Base-by-base conservation (phyloP, 2,113 vertebrate species). In the Phalacrocorax aristotelis region DNA sequence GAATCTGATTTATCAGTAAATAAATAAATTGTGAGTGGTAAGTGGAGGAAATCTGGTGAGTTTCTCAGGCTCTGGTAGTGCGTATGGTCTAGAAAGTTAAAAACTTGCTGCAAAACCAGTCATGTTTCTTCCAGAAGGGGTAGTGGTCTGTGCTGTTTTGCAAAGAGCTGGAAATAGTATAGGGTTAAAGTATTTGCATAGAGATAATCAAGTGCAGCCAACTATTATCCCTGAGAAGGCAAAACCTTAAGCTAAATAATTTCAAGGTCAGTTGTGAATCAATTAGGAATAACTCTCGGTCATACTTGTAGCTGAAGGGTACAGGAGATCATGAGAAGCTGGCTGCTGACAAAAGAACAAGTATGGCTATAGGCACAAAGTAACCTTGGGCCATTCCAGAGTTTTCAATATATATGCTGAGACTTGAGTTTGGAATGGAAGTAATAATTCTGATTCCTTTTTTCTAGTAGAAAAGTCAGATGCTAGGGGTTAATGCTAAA, bases 181-280 rank as follows among this genome's bases (percentile, higher is more conserved):
- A n/a, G 40, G 95, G 80, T 52, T 83, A 57, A 65, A 88, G 29
- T 44, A 66, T 75, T 89, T 89, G 13, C 32, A 36, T 27, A 49
- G 40, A 64, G 12, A 70, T 83, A 29, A 26, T 61, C 27, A 54
- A 58, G 18, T 69, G 30, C 44, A 92, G 55, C 11, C 30, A 76
- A 19, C 46, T 87, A 8, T 75, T 82, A 36, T 52, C 77, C 38
- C 38, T 80, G 49, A 88, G 75, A 79, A 89, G 30, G 27, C 49
- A 91, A 65, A 95, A 61, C 34, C 13, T 90, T 83, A 89, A 94
- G 66, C 34, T 49, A 91, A 89, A 77, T 91, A 84, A 89, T 72
- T 91, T 92, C 46, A 58, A 77, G 70, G 62, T 92, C 82, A 77
- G 40, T 72, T 88, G 38, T 92, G 36, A 81, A 82, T 94, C 60